A percentile compares a stretch with the other conserved stretches of the same genome.
phyloP scores from a whole-genome alignment of 2,113 vertebrate species.

The Arvicanthis niloticus region DNA sequence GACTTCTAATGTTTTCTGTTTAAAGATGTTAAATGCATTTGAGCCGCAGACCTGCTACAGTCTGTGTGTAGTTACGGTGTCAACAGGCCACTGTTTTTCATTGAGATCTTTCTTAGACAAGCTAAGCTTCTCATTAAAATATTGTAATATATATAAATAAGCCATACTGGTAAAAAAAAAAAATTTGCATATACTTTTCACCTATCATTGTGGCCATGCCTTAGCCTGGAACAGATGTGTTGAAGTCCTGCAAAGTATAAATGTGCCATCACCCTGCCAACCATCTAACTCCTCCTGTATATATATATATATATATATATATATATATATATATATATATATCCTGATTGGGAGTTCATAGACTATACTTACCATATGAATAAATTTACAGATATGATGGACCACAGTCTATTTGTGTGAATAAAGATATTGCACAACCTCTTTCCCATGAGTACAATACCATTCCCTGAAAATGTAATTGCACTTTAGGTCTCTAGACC shows the following conservation, averaged over 20 bases:
- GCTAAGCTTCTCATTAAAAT: neutral
- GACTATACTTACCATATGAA: neutral
- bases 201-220: neutral
- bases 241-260: slow-evolving; percentile 33
- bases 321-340: neutral
- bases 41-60: neutral
- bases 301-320: neutral
- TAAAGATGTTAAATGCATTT: neutral
- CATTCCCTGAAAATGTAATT: slow-evolving; percentile 11
- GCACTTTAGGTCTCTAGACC: neutral
- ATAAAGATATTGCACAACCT: neutral
- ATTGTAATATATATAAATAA: neutral
- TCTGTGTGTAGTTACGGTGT: neutral
- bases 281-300: neutral
- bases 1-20: neutral
- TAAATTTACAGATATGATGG: neutral
- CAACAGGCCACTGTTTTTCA: neutral
- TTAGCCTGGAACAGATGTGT: slow-evolving; percentile 21
- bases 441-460: neutral
- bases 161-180: neutral
- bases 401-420: neutral
- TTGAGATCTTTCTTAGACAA: slow-evolving; percentile 29
- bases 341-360: neutral
- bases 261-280: neutral
- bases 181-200: neutral